These are phyloP conservation scores for Petaurus breviceps DNA, from an alignment of 2,113 vertebrate species.

Conservation along the genomic window DNA sequence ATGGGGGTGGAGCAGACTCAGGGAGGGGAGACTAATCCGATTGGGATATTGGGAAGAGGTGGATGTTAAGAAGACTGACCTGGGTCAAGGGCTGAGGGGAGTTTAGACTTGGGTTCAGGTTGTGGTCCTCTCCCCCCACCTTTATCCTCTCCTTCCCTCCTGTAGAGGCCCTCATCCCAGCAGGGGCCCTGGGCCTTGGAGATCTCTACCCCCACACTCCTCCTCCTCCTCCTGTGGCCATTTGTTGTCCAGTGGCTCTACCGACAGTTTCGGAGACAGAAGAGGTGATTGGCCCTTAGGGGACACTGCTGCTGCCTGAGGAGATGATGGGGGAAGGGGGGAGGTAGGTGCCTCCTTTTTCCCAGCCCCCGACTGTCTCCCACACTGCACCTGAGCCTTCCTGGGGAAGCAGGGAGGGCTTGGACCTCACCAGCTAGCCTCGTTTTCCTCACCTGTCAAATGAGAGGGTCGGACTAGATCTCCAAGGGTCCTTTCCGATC, in stretches of 20 bases:
- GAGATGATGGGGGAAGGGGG: neutral
- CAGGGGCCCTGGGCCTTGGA: conserved; percentile 68
- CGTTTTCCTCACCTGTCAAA: neutral
- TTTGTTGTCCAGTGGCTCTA: conserved; percentile 92
- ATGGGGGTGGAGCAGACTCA: neutral
- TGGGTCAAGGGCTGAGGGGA: neutral
- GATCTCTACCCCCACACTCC: conserved; percentile 81
- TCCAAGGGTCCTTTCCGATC: neutral
- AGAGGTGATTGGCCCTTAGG: conserved; percentile 78
- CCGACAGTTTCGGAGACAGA: conserved; percentile 84
- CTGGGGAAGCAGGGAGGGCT: neutral
- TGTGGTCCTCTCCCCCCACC: neutral
- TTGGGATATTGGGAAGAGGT: too few species aligned
- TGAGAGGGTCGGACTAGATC: neutral
- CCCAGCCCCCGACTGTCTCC: conserved; percentile 6
- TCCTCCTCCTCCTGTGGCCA: conserved; percentile 95
- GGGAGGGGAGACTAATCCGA: neutral
- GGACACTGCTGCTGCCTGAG: conserved; percentile 12
- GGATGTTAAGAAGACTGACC: neutral
- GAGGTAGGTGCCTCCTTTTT: neutral
- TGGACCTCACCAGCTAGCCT: neutral
- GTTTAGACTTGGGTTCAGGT: neutral
- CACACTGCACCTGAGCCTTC: neutral
- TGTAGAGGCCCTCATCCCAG: conserved; percentile 44
- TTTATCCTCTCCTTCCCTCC: conserved; percentile 53